These are phyloP conservation scores for Daboia siamensis DNA, from an alignment of 2,113 vertebrate genomes.

Conservation along the genomic window DNA sequence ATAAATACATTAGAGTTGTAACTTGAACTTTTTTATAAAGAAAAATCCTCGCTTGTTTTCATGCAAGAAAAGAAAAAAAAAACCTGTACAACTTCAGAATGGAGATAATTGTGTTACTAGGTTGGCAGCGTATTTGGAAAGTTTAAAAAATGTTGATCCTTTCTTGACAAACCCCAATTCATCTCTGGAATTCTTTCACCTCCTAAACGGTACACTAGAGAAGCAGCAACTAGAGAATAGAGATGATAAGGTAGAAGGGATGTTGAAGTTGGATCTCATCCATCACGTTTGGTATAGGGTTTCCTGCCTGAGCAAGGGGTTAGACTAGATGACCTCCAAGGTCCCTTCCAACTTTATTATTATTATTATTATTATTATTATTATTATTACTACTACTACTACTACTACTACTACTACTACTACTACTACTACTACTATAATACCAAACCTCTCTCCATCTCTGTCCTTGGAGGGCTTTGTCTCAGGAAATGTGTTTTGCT, in stretches of 20 bases:
- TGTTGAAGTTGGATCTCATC: background rate
- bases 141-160: background rate
- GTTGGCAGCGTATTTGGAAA: background rate
- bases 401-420: no score
- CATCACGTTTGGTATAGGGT: background rate
- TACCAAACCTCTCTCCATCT: background rate
- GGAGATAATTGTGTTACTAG: background rate
- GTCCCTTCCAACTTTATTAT: no score
- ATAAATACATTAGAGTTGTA: background rate
- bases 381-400: no score
- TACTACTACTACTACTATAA: background rate
- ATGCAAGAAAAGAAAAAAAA: background rate
- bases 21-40: background rate
- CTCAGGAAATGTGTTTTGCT: background rate
- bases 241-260: background rate
- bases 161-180: background rate
- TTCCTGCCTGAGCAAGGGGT: no score
- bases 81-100: background rate
- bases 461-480: background rate
- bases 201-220: background rate
- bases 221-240: background rate
- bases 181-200: background rate
- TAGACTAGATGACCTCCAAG: no score
- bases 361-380: no score
- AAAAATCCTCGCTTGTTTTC: background rate